Evolutionary conservation across 92 coral and sea anemone species (phyloP), one percentile per base, ranked within the genome.

Genomic region (Phymanthus crucifer): DNA sequence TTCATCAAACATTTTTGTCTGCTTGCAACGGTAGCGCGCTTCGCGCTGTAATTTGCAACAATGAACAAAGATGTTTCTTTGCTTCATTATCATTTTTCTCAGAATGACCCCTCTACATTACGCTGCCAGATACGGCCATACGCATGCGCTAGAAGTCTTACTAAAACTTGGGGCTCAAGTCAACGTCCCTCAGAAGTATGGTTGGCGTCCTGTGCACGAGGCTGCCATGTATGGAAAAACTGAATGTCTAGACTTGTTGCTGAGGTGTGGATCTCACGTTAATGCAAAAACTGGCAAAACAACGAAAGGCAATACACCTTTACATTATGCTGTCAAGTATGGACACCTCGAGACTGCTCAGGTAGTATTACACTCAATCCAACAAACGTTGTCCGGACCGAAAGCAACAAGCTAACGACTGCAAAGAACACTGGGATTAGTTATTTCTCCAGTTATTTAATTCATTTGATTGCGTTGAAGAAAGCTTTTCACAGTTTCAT

Each of bases 201-300:
- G 92, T 76, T 93, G 97, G 97, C 94, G 91, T 17, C 88, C 97
- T 4, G 83, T 93, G 32, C 97, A 93, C 83, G 97, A 93, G 58
- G 94, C 94, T 3, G 84, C 94, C 13, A 74, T 93, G 69, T 54
- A 93, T 68, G 97, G 97, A 0, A 89, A 74, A 74, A 21, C 75
- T 33, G 89, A 85, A 35, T 90, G 94, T 57, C 76, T 93, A 12
- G 80, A 83, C 58, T 26, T 83, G 54, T 75, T 93, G 3, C 56
- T 93, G 79, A 77, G 69, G 46, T 57, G 38, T 36, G 97, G 94
- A 16, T 85, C 92, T 19, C 88, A 82, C 32, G 90, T 80, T 4
- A 87, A 90, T 71, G 89, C 97, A 12, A 81, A 75, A 7, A 87
- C 97, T 24, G 74, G 84, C 11, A 76, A 81, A 71, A 87, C 83